These are phyloP conservation scores for Cheilosia soror DNA, from an alignment of 2,888 invertebrate species.

Conservation along the genomic window DNA sequence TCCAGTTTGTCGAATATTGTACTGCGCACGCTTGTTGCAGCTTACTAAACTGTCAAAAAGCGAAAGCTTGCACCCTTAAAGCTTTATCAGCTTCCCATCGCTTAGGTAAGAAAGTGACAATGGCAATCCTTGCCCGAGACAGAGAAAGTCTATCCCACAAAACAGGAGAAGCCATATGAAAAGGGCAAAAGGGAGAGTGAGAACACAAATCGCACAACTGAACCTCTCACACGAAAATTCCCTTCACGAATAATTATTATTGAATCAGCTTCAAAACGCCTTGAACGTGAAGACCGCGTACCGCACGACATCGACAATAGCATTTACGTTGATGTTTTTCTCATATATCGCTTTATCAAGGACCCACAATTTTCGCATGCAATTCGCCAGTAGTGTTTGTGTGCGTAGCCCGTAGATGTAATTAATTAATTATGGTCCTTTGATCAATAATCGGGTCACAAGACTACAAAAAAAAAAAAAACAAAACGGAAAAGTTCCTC, in stretches of 20 bases:
- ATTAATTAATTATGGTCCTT: slow-evolving; percentile 43
- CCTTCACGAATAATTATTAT: slow-evolving; percentile 75
- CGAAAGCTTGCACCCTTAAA: slow-evolving; percentile 1
- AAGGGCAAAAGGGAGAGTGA: slow-evolving; percentile 16
- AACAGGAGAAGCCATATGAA: slow-evolving; percentile 39
- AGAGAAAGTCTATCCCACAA: slow-evolving; percentile 43
- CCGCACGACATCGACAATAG: slow-evolving; percentile 50
- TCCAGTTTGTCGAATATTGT: slow-evolving; percentile 16
- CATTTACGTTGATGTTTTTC: slow-evolving; percentile 47
- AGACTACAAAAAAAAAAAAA: slow-evolving; percentile 8
- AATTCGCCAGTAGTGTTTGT: slow-evolving; percentile 5
- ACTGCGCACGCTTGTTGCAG: not conserved
- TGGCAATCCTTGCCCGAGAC: slow-evolving; percentile 24
- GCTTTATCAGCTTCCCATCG: not conserved
- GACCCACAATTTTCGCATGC: slow-evolving; percentile 43
- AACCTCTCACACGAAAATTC: slow-evolving; percentile 65
- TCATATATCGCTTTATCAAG: slow-evolving; percentile 41
- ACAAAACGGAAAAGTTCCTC: slow-evolving; percentile 5
- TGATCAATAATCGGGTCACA: slow-evolving; percentile 53
- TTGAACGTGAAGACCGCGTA: slow-evolving; percentile 69
- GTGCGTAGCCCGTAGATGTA: slow-evolving; percentile 34
- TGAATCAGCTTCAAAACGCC: slow-evolving; percentile 75
- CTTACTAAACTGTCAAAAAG: slow-evolving; percentile 42
- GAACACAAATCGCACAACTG: slow-evolving; percentile 23
- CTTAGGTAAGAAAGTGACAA: slow-evolving; percentile 3